Conservation (phyloP, 2,888 invertebrate species). For the Dimorphilus gyrociliatus region DNA sequence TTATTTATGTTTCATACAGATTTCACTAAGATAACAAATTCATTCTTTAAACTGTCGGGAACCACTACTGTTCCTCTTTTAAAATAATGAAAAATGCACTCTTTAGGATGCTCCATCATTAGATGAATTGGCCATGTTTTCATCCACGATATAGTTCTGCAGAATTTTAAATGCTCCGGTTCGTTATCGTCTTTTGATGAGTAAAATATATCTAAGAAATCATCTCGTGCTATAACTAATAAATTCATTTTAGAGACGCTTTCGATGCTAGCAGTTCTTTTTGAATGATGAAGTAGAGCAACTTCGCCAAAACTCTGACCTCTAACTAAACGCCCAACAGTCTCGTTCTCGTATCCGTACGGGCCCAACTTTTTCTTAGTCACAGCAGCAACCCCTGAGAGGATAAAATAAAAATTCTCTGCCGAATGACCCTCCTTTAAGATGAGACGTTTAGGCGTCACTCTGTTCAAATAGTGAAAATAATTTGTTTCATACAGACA, state of each 20-base stretch:
- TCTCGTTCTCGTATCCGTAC: slow-evolving; percentile 15
- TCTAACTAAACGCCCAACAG: slow-evolving; percentile 17
- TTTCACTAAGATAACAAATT: slow-evolving; percentile 22
- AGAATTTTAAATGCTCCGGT: slow-evolving; percentile 21
- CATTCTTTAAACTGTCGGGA: slow-evolving; percentile 18
- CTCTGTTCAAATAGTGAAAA: slow-evolving; percentile 4
- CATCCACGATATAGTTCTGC: slow-evolving; percentile 10
- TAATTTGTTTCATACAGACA: too few species aligned
- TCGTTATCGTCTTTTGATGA: slow-evolving; percentile 16
- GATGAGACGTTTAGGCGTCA: slow-evolving; percentile 14
- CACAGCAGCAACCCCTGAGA: slow-evolving; percentile 25
- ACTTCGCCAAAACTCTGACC: slow-evolving; percentile 28
- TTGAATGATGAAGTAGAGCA: slow-evolving; percentile 18
- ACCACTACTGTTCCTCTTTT: slow-evolving; percentile 20
- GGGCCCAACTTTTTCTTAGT: too few species aligned
- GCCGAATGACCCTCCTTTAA: slow-evolving; percentile 25
- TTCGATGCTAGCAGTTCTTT: slow-evolving; percentile 19
- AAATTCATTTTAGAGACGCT: slow-evolving; percentile 19
- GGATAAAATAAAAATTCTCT: slow-evolving; percentile 29
- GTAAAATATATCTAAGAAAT: slow-evolving; percentile 21
- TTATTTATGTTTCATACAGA: slow-evolving; percentile 12
- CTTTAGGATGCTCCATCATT: slow-evolving; percentile 15
- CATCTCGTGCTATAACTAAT: slow-evolving; percentile 18
- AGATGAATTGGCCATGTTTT: slow-evolving; percentile 17
- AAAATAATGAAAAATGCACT: slow-evolving; percentile 16